These are phyloP conservation scores for Patella depressa DNA, from an alignment of 2,888 invertebrate species.

Conservation along the genomic window DNA sequence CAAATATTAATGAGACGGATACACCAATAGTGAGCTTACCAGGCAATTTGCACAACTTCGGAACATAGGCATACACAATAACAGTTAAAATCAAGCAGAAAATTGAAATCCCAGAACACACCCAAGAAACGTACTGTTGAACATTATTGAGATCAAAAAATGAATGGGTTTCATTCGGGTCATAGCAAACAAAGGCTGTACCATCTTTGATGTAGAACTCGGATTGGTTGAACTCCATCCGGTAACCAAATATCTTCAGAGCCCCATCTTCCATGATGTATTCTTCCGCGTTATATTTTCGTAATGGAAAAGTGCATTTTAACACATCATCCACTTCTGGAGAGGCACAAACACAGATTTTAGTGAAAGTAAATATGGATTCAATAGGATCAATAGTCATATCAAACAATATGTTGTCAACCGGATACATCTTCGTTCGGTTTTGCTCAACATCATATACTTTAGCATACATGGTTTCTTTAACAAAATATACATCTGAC, in stretches of 20 bases:
- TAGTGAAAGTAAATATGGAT: neutral
- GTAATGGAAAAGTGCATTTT: neutral
- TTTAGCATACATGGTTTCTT: neutral
- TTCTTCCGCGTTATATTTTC: neutral
- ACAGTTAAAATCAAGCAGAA: neutral
- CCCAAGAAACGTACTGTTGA: neutral
- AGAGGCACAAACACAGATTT: neutral
- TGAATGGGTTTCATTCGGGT: neutral
- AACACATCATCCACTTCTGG: neutral
- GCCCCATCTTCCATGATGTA: neutral
- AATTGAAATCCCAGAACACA: neutral
- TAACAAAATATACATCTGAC: neutral
- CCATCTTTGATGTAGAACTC: neutral
- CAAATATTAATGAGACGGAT: neutral
- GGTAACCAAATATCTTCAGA: neutral
- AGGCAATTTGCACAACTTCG: neutral
- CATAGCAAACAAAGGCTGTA: neutral
- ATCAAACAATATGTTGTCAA: constrained; percentile 2
- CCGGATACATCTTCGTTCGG: neutral
- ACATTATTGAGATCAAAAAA: neutral
- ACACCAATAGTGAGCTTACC: neutral
- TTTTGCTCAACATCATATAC: neutral
- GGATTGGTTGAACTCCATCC: neutral
- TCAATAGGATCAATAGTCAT: neutral
- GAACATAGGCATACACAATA: neutral